phyloP scores from a whole-genome alignment of 1,140 invertebrate genomes.

The Lepidurus apus region DNA sequence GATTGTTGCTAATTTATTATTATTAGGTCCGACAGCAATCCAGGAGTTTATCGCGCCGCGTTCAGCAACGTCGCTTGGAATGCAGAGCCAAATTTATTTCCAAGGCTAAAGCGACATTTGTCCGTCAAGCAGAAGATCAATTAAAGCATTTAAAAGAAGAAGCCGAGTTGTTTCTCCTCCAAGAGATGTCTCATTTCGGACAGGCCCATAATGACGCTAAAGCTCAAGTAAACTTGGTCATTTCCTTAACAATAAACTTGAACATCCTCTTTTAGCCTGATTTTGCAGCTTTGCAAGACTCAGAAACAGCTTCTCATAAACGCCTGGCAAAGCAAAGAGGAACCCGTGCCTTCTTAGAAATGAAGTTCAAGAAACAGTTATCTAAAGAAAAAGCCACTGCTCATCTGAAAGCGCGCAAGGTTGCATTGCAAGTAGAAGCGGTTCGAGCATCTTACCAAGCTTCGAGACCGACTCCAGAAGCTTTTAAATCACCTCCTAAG shows the following conservation, averaged over 20 bases:
- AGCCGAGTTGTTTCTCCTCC: not conserved
- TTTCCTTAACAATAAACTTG: not conserved
- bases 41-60: not conserved
- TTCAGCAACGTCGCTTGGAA: not conserved
- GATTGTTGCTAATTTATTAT: not conserved
- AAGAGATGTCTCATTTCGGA: not conserved
- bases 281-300: not conserved
- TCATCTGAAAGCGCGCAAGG: not conserved
- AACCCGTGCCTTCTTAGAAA: not conserved
- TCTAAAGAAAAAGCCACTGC: not conserved
- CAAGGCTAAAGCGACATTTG: not conserved
- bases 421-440: not conserved
- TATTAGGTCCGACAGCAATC: slow-evolving; percentile 2
- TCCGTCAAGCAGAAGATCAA: not conserved
- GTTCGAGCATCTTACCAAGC: not conserved
- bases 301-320: not conserved
- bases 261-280: not conserved
- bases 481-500: not conserved
- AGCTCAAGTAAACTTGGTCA: not conserved
- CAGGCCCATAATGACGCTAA: not conserved
- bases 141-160: not conserved
- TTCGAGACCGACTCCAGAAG: not conserved
- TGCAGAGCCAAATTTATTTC: not conserved
- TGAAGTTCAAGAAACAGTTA: not conserved
- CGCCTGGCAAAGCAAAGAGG: not conserved